Evolutionary conservation across 2,888 invertebrate species (phyloP).

Genomic region (Hermaeophaga mercurialis): DNA sequence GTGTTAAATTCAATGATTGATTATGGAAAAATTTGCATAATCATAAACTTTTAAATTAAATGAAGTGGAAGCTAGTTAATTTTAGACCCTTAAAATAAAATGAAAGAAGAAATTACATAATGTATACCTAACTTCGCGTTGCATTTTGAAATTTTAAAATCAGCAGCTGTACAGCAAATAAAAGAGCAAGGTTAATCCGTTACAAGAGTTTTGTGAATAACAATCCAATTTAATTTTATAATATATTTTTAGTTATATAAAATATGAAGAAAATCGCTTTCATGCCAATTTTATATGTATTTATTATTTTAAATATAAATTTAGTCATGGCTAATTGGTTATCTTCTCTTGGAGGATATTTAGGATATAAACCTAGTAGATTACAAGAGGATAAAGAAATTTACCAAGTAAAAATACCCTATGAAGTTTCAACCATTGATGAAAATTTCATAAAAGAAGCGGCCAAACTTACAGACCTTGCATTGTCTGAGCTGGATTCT

Average conservation of each 20-base stretch:
- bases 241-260: neutral
- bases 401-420: slow-evolving; percentile 55
- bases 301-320: slow-evolving; percentile 6
- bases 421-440: slow-evolving; percentile 63
- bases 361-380: slow-evolving; percentile 37
- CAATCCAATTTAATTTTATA: neutral
- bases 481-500: slow-evolving; percentile 63
- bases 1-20: too few species aligned
- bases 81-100: too few species aligned
- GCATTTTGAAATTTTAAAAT: neutral
- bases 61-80: too few species aligned
- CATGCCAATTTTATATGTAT: slow-evolving; percentile 1
- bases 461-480: slow-evolving; percentile 62
- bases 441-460: slow-evolving; percentile 69
- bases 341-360: slow-evolving; percentile 39
- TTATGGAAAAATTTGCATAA: too few species aligned
- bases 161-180: neutral
- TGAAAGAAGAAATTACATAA: slow-evolving; percentile 1
- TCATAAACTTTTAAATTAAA: too few species aligned
- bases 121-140: slow-evolving; percentile 5
- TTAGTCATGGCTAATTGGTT: slow-evolving; percentile 10
- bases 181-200: neutral
- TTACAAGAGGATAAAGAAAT: slow-evolving; percentile 37
- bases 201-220: neutral
- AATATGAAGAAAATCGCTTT: neutral